These are phyloP conservation scores for Lysandra coridon DNA, from an alignment of 2,888 invertebrate species.

Conservation along the genomic window DNA sequence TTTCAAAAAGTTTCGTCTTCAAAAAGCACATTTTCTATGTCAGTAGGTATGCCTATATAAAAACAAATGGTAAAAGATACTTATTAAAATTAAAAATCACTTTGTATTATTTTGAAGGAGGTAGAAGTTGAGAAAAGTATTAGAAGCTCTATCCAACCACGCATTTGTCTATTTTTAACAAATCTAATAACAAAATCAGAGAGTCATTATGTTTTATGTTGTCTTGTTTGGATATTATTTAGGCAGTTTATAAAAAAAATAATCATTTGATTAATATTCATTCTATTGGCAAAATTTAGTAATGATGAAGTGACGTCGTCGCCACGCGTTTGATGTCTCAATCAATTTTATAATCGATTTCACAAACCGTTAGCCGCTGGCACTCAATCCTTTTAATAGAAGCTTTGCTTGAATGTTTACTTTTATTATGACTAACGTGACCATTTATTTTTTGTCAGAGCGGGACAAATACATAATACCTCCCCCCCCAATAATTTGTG, in stretches of 20 bases:
- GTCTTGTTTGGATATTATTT: not conserved
- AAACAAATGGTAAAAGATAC: not conserved
- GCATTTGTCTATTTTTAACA: conserved; percentile 13
- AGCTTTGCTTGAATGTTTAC: no score
- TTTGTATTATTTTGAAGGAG: no score
- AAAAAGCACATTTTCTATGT: no score
- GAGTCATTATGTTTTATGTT: conserved; percentile 12
- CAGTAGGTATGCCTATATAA: no score
- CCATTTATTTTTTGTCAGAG: no score
- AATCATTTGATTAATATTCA: not conserved
- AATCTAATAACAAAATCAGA: not conserved
- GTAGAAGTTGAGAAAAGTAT: no score
- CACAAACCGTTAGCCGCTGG: conserved; percentile 47
- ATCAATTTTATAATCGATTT: conserved; percentile 78
- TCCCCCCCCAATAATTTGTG: no score
- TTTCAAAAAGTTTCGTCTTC: no score
- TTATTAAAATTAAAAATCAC: no score
- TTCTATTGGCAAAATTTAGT: not conserved
- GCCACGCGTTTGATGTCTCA: conserved; percentile 62
- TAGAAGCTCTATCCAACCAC: not conserved
- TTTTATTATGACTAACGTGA: no score
- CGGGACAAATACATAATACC: no score
- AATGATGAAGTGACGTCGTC: not conserved
- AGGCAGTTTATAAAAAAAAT: conserved; percentile 19
- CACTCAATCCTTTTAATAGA: no score